A percentile compares a stretch with the other conserved stretches of the same genome.
Evolutionary conservation across 2,888 invertebrate species (phyloP).

Genomic region (Ochropleura plecta): DNA sequence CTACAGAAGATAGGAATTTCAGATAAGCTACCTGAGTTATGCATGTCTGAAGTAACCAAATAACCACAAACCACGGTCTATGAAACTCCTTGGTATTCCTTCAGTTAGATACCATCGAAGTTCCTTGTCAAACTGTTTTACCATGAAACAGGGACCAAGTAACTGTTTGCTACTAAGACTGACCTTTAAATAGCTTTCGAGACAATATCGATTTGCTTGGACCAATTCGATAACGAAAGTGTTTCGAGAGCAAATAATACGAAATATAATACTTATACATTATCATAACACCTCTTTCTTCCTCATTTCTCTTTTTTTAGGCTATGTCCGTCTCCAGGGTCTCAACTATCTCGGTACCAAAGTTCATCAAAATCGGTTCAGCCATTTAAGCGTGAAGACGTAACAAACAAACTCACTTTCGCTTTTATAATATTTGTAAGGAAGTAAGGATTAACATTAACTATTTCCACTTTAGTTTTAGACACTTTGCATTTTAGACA

Average conservation of each 20-base stretch:
- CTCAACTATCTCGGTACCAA: too few species aligned
- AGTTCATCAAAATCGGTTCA: too few species aligned
- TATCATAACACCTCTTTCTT: too few species aligned
- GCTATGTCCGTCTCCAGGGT: too few species aligned
- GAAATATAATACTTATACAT: not conserved
- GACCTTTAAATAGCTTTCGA: constrained; percentile 5
- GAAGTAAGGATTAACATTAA: not conserved
- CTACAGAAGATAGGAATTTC: not conserved
- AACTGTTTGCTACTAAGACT: not conserved
- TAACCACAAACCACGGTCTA: constrained; percentile 6
- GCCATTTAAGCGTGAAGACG: too few species aligned
- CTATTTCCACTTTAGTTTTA: too few species aligned
- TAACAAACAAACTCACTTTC: too few species aligned
- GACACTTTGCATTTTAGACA: too few species aligned
- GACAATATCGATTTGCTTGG: constrained; percentile 6
- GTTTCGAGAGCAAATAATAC: not conserved
- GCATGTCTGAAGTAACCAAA: not conserved
- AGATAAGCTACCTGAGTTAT: not conserved
- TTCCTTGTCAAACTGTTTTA: constrained; percentile 21
- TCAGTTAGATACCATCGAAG: not conserved
- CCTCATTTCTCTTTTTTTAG: too few species aligned
- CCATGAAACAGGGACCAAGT: not conserved
- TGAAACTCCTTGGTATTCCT: not conserved
- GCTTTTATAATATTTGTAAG: too few species aligned
- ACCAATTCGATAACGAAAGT: not conserved